Conservation (phyloP, 2,797 vertebrate genomes). For the Sebastes reedi region DNA sequence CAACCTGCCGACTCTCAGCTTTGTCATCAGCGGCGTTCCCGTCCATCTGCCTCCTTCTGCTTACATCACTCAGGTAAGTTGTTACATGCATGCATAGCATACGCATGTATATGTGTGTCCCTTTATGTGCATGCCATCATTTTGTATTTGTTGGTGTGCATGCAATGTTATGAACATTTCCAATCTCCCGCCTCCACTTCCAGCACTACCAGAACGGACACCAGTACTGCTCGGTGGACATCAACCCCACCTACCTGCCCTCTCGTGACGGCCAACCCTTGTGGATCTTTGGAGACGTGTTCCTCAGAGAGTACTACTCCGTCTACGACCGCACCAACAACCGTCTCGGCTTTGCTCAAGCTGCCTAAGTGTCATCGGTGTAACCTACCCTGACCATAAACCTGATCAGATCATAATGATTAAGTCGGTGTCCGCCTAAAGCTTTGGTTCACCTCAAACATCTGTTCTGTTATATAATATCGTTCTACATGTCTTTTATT, state of each 20-base stretch:
- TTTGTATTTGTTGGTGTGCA: neutral
- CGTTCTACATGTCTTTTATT: neutral
- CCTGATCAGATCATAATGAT: neutral
- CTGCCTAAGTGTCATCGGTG: conserved; percentile 54
- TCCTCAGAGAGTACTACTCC: conserved; percentile 85
- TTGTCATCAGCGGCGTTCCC: conserved; percentile 69
- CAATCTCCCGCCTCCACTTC: neutral
- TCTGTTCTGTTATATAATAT: neutral
- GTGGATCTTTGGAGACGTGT: conserved; percentile 86
- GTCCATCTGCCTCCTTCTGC: conserved; percentile 76
- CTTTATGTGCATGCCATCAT: neutral
- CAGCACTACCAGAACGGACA: conserved; percentile 43
- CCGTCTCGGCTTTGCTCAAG: conserved; percentile 78
- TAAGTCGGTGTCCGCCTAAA: neutral
- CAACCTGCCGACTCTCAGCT: conserved; percentile 77
- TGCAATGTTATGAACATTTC: neutral
- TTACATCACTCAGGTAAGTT: conserved; percentile 68
- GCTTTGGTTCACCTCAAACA: neutral
- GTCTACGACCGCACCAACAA: conserved; percentile 79
- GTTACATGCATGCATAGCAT: neutral
- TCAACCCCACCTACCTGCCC: conserved; percentile 79
- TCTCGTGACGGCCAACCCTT: conserved; percentile 74
- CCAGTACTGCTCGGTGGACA: conserved; percentile 68
- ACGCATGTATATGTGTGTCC: neutral
- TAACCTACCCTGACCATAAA: neutral